A percentile compares a stretch with the other conserved stretches of the same genome.
These are phyloP conservation scores for Andrena marginata DNA, from an alignment of 2,888 invertebrate genomes.

Conservation along the genomic window DNA sequence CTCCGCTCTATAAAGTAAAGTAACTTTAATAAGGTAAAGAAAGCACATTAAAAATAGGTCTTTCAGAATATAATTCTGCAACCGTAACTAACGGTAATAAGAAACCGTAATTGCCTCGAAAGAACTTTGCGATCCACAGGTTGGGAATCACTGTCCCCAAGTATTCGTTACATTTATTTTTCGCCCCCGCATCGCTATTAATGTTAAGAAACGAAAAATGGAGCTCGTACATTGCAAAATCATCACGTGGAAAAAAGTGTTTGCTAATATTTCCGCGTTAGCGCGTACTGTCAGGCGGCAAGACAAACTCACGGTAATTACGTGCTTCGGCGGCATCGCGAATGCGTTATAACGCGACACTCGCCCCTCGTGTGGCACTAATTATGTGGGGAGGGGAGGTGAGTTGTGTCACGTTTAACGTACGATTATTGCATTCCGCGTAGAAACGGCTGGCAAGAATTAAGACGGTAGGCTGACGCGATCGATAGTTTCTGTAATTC, in stretches of 20 bases:
- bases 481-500: constrained; percentile 65
- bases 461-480: constrained; percentile 50
- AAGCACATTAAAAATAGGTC: too few relatives aligned
- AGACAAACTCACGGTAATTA: constrained; percentile 59
- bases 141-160: neutral
- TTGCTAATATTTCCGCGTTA: constrained; percentile 27
- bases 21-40: too few relatives aligned
- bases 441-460: constrained; percentile 42
- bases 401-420: constrained; percentile 58
- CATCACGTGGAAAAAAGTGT: constrained; percentile 3
- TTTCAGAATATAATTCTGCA: too few relatives aligned
- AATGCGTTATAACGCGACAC: constrained; percentile 57
- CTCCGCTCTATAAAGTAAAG: too few relatives aligned
- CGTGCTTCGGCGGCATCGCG: constrained; percentile 50
- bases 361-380: constrained; percentile 43
- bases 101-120: too few relatives aligned
- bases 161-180: neutral
- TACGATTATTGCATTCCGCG: constrained; percentile 64
- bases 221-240: neutral
- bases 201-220: neutral
- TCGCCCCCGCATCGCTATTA: neutral
- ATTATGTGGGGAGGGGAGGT: constrained; percentile 49
- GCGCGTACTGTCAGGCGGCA: constrained; percentile 12
- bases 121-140: too few relatives aligned
- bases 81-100: too few relatives aligned